phyloP scores from a whole-genome alignment of 2,888 invertebrate species.

The Nomada ferruginata region DNA sequence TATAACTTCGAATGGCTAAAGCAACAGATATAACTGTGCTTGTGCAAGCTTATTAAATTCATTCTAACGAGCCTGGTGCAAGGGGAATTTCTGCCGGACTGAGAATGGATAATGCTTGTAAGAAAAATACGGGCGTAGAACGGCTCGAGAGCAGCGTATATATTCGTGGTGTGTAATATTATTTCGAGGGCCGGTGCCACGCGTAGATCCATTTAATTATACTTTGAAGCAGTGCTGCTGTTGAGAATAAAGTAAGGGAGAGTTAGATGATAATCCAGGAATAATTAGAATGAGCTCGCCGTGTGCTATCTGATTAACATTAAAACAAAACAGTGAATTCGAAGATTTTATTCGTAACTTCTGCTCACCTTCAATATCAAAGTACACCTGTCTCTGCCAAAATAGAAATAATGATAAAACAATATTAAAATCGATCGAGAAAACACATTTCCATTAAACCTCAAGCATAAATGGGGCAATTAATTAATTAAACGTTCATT shows the following conservation, averaged over 20 bases:
- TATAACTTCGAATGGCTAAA: background rate
- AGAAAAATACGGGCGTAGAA: conserved; percentile 25
- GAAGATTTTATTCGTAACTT: background rate
- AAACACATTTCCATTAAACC: too few relatives aligned
- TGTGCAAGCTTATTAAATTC: background rate
- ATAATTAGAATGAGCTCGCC: conserved; percentile 28
- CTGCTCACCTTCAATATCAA: too few relatives aligned
- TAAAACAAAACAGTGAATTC: background rate
- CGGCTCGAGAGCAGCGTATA: conserved; percentile 52
- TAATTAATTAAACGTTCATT: too few relatives aligned
- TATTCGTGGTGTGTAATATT: conserved; percentile 43
- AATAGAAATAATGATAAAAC: too few relatives aligned
- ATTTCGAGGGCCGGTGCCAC: background rate
- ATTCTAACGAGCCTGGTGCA: background rate
- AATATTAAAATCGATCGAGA: too few relatives aligned
- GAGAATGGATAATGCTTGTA: background rate
- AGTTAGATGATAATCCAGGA: conserved; percentile 14
- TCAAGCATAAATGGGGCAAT: too few relatives aligned
- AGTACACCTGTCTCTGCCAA: too few relatives aligned
- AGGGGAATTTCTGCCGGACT: too few relatives aligned
- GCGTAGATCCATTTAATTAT: conserved; percentile 22
- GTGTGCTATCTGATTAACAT: background rate
- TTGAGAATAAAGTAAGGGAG: conserved; percentile 4
- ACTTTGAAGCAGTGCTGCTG: background rate
- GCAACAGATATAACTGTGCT: background rate